Base-by-base conservation (phyloP, 1,140 invertebrate species). In the Belonocnema kinseyi region DNA sequence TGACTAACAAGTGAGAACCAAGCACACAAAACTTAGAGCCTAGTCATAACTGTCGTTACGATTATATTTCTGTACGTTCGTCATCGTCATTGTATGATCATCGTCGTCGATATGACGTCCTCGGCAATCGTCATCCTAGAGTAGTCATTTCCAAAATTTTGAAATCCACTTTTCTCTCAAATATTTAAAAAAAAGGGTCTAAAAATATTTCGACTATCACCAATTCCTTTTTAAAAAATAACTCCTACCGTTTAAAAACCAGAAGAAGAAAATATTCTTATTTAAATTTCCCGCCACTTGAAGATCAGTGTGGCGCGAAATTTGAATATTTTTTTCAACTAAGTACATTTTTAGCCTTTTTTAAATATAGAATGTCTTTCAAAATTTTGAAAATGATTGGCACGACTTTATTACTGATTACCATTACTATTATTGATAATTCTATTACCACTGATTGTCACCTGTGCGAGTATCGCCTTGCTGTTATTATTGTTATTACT, bases 21-120 rank as follows among this genome's bases (percentile, higher is more conserved):
- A 84, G 78, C 78, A 83, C 74, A 75, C 76, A 72, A 78, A 77
- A 74, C 75, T 73, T 81, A 80, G 85, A 89, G 83, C 88, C 88
- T 89, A 89, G 88, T 89, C 87, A 88, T 76, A 84, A 84, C 75
- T 79, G 83, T 66, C 61, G 61, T 66, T 76, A 74, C 61, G 74
- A 79, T 81, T 80, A 80, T 82, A 79, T 77, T 79, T 46, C 54
- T 77, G 61, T 66, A 71, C 75, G 73, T 79, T 58, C 54, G 75
- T 82, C 77, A 74, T 79, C 72, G 77, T 80, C 73, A 54, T 78
- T 79, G 77, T 81, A 80, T 74, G 71, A 78, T 73, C 17, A 78
- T 70, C 51, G 56, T 77, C 56, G 74, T 70, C 74, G 14, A 13
- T 77, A 73, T 16, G 61, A 40, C 26, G 61, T n/a, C 61, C 26